Conservation (phyloP, 2,797 vertebrate genomes). For the Peromyscus melanophrys region DNA sequence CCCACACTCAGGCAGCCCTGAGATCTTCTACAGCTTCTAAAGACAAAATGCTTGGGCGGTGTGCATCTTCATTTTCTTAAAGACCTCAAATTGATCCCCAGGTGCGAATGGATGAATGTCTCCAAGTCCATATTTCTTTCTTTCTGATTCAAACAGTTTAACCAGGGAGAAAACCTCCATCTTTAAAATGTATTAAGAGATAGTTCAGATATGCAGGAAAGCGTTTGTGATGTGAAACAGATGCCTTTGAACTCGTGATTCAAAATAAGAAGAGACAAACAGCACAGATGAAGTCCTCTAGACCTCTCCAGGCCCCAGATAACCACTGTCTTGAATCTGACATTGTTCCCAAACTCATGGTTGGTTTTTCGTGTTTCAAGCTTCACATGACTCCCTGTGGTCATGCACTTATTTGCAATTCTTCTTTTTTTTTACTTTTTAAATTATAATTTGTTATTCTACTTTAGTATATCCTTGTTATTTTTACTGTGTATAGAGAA, state of each 20-base stretch:
- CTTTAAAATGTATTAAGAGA: constrained; percentile 49
- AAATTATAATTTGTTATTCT: not conserved
- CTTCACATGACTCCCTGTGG: not conserved
- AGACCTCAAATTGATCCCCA: constrained; percentile 17
- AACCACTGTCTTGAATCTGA: not conserved
- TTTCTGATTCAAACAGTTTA: constrained; percentile 38
- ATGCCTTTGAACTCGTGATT: not conserved
- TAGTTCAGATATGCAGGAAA: constrained; percentile 40
- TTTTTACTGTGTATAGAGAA: not conserved
- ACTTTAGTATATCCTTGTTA: not conserved
- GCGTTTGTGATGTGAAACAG: not conserved
- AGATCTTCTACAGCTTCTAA: constrained; percentile 6
- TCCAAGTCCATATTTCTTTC: not conserved
- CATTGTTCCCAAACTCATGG: not conserved
- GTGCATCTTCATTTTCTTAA: constrained; percentile 8
- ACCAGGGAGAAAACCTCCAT: constrained; percentile 4
- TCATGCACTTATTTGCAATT: not conserved
- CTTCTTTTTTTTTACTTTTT: not conserved
- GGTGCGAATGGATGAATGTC: not conserved
- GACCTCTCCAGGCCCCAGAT: not conserved
- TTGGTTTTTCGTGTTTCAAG: constrained; percentile 26
- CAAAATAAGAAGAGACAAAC: not conserved
- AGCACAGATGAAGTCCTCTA: not conserved
- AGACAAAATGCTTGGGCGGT: constrained; percentile 40
- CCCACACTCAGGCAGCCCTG: not conserved